phyloP scores from a whole-genome alignment of 37 sponge, comb jelly and placozoan species.

The Beroe ovata region DNA sequence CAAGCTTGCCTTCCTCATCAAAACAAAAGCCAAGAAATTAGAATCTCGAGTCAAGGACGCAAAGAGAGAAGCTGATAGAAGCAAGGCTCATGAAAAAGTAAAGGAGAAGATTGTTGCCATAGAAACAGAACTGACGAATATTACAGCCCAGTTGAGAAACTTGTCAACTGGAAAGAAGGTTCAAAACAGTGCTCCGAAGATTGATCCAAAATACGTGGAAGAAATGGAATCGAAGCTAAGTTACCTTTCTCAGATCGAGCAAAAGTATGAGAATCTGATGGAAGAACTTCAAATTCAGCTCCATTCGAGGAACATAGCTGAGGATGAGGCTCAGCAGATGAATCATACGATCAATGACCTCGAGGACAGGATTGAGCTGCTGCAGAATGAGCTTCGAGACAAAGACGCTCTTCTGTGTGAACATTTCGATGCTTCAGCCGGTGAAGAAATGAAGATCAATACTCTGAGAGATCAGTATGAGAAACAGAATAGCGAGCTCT shows the following conservation, averaged over 20 bases:
- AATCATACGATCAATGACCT: background rate
- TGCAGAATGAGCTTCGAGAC: slow-evolving; percentile 16
- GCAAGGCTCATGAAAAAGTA: slow-evolving; percentile 10
- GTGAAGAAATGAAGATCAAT: background rate
- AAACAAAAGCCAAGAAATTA: slow-evolving; percentile 17
- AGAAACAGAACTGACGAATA: background rate
- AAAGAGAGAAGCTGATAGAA: slow-evolving; percentile 27
- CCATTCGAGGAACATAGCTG: background rate
- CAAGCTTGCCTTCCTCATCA: slow-evolving; percentile 35
- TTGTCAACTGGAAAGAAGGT: slow-evolving; percentile 43
- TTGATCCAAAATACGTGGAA: slow-evolving; percentile 47
- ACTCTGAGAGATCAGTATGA: background rate
- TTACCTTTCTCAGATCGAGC: background rate
- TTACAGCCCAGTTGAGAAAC: background rate
- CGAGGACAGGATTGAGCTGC: background rate
- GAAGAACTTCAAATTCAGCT: slow-evolving; percentile 7
- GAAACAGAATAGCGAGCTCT: slow-evolving; percentile 5
- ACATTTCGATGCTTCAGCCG: slow-evolving; percentile 37
- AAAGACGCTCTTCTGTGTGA: slow-evolving; percentile 51
- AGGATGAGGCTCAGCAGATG: background rate
- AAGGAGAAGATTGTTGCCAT: slow-evolving; percentile 17
- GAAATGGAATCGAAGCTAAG: background rate
- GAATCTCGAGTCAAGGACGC: slow-evolving; percentile 20
- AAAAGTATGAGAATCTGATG: slow-evolving; percentile 32
- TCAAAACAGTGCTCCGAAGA: background rate